A percentile compares a stretch with the other conserved stretches of the same genome.
Conservation (phyloP, 2,113 vertebrate genomes). For the Felis chaus region DNA sequence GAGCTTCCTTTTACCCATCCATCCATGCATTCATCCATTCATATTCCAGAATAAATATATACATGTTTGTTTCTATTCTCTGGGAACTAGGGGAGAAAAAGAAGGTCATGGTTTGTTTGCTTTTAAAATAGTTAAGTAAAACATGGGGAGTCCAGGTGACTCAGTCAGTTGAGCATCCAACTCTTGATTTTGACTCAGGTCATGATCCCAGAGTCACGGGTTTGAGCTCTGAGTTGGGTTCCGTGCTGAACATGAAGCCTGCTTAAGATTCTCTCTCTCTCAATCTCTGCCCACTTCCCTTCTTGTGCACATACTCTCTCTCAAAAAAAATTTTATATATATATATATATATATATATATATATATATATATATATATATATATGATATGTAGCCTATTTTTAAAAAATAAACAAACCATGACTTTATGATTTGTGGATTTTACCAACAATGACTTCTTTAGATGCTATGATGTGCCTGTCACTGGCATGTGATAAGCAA, state of each 20-base stretch:
- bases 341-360: too few relatives aligned
- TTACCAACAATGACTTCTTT: background rate
- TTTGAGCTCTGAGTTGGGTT: background rate
- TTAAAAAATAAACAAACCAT: background rate
- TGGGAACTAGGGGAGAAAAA: background rate
- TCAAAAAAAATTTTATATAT: background rate
- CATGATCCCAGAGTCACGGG: background rate
- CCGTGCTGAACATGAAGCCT: background rate
- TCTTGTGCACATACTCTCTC: background rate
- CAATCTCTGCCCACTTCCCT: background rate
- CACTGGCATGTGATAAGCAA: background rate
- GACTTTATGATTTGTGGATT: background rate
- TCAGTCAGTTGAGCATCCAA: background rate
- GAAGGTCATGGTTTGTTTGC: background rate
- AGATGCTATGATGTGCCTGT: background rate
- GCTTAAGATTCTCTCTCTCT: background rate
- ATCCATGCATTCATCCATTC: background rate
- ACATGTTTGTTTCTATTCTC: background rate
- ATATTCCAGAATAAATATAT: background rate
- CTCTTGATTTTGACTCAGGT: background rate
- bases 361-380: too few relatives aligned
- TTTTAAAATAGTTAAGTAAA: background rate
- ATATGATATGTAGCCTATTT: background rate
- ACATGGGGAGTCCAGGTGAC: background rate
- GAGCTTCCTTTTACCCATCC: background rate